phyloP scores from a whole-genome alignment of 2,888 invertebrate species.

The Crocallis elinguaria region DNA sequence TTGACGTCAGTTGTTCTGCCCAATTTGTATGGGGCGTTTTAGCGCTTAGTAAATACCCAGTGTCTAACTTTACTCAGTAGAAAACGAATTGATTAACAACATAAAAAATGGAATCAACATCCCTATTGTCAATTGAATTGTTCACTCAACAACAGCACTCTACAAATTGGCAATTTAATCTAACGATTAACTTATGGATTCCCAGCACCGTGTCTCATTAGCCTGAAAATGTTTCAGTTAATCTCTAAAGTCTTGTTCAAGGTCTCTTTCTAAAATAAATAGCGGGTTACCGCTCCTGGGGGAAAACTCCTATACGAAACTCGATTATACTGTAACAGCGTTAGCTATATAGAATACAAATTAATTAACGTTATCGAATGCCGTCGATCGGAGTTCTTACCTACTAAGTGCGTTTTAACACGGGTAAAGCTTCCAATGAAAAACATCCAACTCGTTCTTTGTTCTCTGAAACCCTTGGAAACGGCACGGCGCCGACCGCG shows the following conservation, averaged over 20 bases:
- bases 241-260: conserved; percentile 7
- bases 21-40: no score
- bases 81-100: no score
- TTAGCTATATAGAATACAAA: not conserved
- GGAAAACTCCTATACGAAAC: not conserved
- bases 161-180: conserved; percentile 11
- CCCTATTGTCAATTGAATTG: not conserved
- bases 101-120: no score
- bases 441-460: conserved; percentile 25
- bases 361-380: conserved; percentile 6
- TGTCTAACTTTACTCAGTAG: no score
- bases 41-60: no score
- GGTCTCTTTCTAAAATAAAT: conserved; percentile 6
- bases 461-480: conserved; percentile 33
- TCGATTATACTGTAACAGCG: conserved; percentile 3
- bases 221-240: conserved; percentile 11
- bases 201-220: conserved; percentile 5
- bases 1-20: no score
- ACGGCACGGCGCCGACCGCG: conserved; percentile 25
- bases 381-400: not conserved
- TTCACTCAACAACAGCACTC: not conserved
- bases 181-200: not conserved
- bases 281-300: conserved; percentile 1
- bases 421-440: conserved; percentile 11
- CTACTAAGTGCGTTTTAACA: not conserved